Evolutionary conservation across 2,797 vertebrate genomes (phyloP), one percentile per base, ranked within the genome.

Genomic region (Gymnoscopelus braueri): DNA sequence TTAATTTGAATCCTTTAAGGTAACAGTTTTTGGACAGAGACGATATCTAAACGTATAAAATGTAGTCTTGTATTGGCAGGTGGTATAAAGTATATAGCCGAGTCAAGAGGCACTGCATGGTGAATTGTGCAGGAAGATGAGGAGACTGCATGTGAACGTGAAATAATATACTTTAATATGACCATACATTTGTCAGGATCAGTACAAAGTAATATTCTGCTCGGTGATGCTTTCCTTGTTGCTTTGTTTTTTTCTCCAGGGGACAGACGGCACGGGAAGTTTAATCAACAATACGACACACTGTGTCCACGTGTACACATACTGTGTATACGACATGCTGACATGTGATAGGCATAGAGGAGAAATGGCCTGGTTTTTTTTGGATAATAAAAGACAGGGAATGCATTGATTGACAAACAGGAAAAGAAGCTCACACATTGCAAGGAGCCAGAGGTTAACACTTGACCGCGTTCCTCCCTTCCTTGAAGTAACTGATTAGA

Each of bases 151-250:
- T 32, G 52, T 84, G 80, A 89, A 86, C 85, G 76, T 85, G 86
- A 89, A 90, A 90, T 89, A 91, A 91, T 91, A 92, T 81, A 91
- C 87, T 94, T 94, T 94, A 94, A 94, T 93, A 86, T 86, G 84
- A 93, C 72, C 86, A 77, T 90, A 92, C 80, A 80, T 88, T 84
- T 88, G 69, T 85, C 81, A 82, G 86, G 85, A 89, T 92, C 90
- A 89, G 86, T 89, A 91, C 87, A 91, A 92, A 92, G 85, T 79
- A 77, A 67, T 82, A 88, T 86, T 84, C 68, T 80, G 70, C 85
- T 89, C 75, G 86, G 78, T 69, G 68, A 87, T 69, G 65, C 58
- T 68, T 88, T 89, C 65, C 79, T 75, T 71, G n/a, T 77, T 69
- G 86, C 78, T 62, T 75, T 75, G 86, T 89, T 60, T 89, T 62